These are phyloP conservation scores for Reticulitermes speratus DNA, from an alignment of 1,140 invertebrate species.

Conservation along the genomic window DNA sequence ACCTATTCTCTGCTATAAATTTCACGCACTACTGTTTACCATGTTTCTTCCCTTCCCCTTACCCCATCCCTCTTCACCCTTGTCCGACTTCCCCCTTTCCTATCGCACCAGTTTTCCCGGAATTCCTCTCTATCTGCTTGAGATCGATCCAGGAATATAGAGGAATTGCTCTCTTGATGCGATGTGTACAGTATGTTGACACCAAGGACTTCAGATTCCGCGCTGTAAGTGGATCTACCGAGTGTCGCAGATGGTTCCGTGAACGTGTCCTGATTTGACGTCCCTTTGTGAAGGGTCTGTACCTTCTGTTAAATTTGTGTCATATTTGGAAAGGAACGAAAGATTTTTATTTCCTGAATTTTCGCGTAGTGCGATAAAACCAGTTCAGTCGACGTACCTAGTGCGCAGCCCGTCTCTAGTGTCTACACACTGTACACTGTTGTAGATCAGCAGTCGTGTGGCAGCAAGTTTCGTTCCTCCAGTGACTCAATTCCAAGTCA, in stretches of 20 bases:
- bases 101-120: slow-evolving; percentile 3
- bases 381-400: too few relatives aligned
- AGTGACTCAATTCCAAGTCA: slow-evolving; percentile 4
- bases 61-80: not conserved
- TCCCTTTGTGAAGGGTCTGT: too few relatives aligned
- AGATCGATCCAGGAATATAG: slow-evolving; percentile 1
- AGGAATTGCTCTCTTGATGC: not conserved
- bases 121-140: slow-evolving; percentile 18
- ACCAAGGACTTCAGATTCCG: not conserved
- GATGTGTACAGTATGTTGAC: not conserved
- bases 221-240: too few relatives aligned
- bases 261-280: too few relatives aligned
- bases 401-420: not conserved
- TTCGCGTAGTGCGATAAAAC: too few relatives aligned
- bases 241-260: too few relatives aligned
- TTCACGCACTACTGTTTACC: slow-evolving; percentile 17
- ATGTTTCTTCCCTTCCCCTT: not conserved
- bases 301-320: too few relatives aligned
- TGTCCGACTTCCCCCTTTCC: not conserved
- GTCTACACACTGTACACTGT: not conserved
- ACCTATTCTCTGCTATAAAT: slow-evolving; percentile 19
- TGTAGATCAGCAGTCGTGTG: too few relatives aligned
- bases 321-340: too few relatives aligned
- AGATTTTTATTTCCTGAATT: too few relatives aligned
- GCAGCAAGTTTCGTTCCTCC: not conserved